phyloP scores from a whole-genome alignment of 2,113 vertebrate species.

The Mirounga angustirostris region DNA sequence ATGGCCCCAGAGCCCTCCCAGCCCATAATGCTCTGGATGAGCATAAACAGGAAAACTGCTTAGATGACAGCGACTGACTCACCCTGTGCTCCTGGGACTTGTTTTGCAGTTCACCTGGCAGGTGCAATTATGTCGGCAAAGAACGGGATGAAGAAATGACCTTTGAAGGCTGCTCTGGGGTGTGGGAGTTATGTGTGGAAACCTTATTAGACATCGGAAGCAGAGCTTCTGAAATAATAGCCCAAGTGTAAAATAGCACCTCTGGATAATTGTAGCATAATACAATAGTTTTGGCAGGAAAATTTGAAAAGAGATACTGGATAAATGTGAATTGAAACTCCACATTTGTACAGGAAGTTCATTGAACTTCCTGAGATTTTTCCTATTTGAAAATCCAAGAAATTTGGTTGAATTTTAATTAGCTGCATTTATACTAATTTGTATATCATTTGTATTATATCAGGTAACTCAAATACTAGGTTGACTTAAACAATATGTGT shows the following conservation, averaged over 20 bases:
- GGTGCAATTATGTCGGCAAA: slow-evolving; percentile 80
- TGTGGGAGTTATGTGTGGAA: slow-evolving; percentile 76
- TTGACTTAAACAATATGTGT: background rate
- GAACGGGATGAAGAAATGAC: slow-evolving; percentile 80
- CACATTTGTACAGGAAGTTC: slow-evolving; percentile 64
- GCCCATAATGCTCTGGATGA: slow-evolving; percentile 60
- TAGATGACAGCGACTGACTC: slow-evolving; percentile 76
- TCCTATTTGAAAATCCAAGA: slow-evolving; percentile 52
- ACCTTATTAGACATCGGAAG: slow-evolving; percentile 80
- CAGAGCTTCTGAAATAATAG: slow-evolving; percentile 76
- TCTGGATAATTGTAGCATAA: slow-evolving; percentile 80
- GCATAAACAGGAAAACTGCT: slow-evolving; percentile 72
- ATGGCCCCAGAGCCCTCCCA: slow-evolving; percentile 65
- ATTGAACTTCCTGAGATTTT: slow-evolving; percentile 61
- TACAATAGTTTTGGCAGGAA: slow-evolving; percentile 77
- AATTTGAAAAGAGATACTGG: slow-evolving; percentile 64
- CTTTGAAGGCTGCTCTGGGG: slow-evolving; percentile 80
- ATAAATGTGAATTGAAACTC: slow-evolving; percentile 73
- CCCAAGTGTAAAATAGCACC: slow-evolving; percentile 79
- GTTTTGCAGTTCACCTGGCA: slow-evolving; percentile 80
- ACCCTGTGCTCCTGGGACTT: slow-evolving; percentile 65
- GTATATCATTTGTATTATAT: background rate
- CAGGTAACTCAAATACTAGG: background rate
- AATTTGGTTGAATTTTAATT: slow-evolving; percentile 57
- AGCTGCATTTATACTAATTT: slow-evolving; percentile 2